Evolutionary conservation across 1,140 invertebrate species (phyloP).

Genomic region (Heliothis subflexa): DNA sequence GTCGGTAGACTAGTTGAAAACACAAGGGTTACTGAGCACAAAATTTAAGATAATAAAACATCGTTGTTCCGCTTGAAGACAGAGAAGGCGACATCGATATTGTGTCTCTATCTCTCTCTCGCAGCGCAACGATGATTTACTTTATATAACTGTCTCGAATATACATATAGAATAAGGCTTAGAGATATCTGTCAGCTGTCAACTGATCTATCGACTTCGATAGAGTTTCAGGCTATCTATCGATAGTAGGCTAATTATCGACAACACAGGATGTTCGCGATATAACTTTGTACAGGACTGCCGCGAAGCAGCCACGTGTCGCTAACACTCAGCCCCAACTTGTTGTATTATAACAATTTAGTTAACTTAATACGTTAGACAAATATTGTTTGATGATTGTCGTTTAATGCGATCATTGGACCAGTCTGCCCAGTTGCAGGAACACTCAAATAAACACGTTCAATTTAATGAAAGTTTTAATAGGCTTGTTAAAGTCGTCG

Average conservation of each 20-base stretch:
- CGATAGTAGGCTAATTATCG: constrained; percentile 22
- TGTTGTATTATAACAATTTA: constrained; percentile 44
- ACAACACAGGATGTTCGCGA: constrained; percentile 24
- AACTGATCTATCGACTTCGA: constrained; percentile 28
- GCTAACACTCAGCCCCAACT: constrained; percentile 42
- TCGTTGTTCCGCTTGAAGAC: neutral
- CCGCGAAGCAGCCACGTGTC: neutral
- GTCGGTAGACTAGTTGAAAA: constrained; percentile 33
- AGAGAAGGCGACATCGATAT: constrained; percentile 20
- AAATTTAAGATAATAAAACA: neutral
- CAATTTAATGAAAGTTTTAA: constrained; percentile 23
- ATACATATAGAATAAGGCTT: neutral
- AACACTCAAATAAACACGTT: constrained; percentile 21
- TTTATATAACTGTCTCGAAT: neutral
- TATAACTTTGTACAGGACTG: constrained; percentile 23
- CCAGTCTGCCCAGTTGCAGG: constrained; percentile 20
- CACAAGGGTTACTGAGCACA: neutral
- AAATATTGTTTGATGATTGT: constrained; percentile 41
- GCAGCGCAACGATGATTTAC: neutral
- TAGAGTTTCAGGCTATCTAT: constrained; percentile 34
- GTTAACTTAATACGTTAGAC: constrained; percentile 40
- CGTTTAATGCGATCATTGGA: constrained; percentile 21
- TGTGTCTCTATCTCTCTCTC: neutral
- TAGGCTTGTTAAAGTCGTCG: constrained; percentile 30
- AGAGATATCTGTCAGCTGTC: neutral